Percentiles rank a stretch among this genome's conserved stretches.
These are phyloP conservation scores for Rynchops niger DNA, from an alignment of 2,113 vertebrate species.

Conservation along the genomic window DNA sequence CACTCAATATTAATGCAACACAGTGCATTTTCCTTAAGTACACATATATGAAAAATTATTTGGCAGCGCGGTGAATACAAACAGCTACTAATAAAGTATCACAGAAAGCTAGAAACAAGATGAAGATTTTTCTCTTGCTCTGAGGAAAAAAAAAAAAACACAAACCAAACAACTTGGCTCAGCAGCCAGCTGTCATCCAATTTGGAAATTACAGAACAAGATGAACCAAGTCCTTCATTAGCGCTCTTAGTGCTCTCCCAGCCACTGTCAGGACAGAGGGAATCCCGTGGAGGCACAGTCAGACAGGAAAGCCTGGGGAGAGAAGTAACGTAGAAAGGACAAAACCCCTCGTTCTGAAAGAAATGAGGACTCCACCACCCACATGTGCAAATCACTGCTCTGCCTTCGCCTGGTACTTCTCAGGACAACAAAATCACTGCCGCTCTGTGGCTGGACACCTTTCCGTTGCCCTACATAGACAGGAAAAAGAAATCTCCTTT, in stretches of 20 bases:
- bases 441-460: fast-evolving
- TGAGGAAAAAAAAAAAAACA: not conserved
- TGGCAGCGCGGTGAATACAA: not conserved
- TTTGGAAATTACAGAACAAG: not conserved
- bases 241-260: not conserved
- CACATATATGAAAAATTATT: not conserved
- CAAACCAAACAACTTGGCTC: not conserved
- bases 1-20: not conserved
- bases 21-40: not conserved
- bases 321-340: not conserved
- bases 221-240: not conserved
- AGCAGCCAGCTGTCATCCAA: not conserved
- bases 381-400: not conserved
- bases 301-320: not conserved
- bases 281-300: not conserved
- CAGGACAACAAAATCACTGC: not conserved
- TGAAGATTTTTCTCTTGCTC: not conserved
- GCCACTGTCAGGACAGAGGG: not conserved
- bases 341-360: not conserved
- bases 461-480: not conserved
- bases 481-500: not conserved
- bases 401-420: not conserved
- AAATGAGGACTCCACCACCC: not conserved
- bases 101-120: not conserved
- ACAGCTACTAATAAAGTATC: not conserved